Evolutionary conservation across 2,113 vertebrate species (phyloP).

Genomic region (Cepphus grylle): DNA sequence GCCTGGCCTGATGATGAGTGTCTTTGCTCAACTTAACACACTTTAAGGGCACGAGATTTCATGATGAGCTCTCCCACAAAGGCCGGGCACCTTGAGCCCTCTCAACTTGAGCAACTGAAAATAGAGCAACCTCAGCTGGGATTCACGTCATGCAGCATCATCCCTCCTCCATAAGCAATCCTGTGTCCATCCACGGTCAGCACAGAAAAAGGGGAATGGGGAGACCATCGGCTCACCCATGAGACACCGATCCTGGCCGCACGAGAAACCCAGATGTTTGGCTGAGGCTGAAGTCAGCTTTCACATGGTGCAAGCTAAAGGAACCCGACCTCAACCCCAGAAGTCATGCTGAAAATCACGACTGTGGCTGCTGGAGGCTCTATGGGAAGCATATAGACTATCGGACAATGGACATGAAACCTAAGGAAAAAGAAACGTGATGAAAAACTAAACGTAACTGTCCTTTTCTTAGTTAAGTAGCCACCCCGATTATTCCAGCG

Average conservation of each 20-base stretch:
- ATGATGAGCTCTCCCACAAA: background rate
- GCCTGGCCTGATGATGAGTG: background rate
- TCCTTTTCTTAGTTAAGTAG: background rate
- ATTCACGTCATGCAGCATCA: background rate
- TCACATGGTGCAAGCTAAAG: background rate
- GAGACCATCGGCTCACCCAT: background rate
- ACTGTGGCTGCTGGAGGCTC: background rate
- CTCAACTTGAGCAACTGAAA: background rate
- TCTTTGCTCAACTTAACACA: background rate
- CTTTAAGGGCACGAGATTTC: background rate
- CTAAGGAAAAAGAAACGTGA: background rate
- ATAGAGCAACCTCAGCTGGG: background rate
- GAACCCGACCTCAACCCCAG: background rate
- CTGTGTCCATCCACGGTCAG: background rate
- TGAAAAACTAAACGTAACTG: background rate
- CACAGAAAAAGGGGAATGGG: background rate
- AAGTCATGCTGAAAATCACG: background rate
- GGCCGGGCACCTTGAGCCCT: background rate
- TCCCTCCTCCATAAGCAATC: background rate
- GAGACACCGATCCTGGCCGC: background rate
- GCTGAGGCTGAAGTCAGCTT: background rate
- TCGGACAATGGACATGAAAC: rapidly evolving
- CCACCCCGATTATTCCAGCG: background rate
- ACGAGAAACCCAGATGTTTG: background rate
- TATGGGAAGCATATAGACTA: background rate